Conservation (phyloP, 2,888 invertebrate genomes). For the Alsophila aescularia region DNA sequence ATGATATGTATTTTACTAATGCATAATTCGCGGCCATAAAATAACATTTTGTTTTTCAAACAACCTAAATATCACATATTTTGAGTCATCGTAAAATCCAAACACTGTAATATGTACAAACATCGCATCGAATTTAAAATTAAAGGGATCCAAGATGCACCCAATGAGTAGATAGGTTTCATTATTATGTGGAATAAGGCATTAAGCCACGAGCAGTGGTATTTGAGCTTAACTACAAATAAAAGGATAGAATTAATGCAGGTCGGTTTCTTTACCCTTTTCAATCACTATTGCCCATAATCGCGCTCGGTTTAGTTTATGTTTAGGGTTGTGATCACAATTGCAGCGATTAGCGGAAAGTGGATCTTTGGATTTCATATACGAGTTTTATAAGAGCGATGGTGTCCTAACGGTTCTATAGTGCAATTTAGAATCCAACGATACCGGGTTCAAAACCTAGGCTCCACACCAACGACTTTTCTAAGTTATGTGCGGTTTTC, state of each 20-base stretch:
- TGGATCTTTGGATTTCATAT: background rate
- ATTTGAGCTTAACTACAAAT: conserved; percentile 60
- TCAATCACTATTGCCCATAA: conserved; percentile 82
- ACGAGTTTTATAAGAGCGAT: too few species aligned
- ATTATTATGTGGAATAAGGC: conserved; percentile 46
- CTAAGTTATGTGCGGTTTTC: too few species aligned
- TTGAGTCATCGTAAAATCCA: conserved; percentile 18
- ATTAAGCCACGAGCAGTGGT: conserved; percentile 52
- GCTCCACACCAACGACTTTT: too few species aligned
- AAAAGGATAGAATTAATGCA: conserved; percentile 61
- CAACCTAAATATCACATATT: conserved; percentile 4
- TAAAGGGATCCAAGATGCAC: conserved; percentile 33
- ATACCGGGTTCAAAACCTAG: too few species aligned
- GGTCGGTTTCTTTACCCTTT: conserved; percentile 75
- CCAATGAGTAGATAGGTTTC: conserved; percentile 39
- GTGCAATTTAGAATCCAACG: too few species aligned
- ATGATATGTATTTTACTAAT: too few species aligned
- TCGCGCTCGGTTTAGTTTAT: conserved; percentile 74
- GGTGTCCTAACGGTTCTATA: too few species aligned
- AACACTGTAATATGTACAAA: conserved; percentile 34
- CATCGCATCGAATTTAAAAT: conserved; percentile 30
- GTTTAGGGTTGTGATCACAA: conserved; percentile 43
- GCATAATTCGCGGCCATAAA: too few species aligned
- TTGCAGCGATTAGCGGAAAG: conserved; percentile 36
- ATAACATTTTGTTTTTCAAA: background rate